Evolutionary conservation across 2,113 vertebrate genomes (phyloP).

Genomic region (Dromas ardeola): DNA sequence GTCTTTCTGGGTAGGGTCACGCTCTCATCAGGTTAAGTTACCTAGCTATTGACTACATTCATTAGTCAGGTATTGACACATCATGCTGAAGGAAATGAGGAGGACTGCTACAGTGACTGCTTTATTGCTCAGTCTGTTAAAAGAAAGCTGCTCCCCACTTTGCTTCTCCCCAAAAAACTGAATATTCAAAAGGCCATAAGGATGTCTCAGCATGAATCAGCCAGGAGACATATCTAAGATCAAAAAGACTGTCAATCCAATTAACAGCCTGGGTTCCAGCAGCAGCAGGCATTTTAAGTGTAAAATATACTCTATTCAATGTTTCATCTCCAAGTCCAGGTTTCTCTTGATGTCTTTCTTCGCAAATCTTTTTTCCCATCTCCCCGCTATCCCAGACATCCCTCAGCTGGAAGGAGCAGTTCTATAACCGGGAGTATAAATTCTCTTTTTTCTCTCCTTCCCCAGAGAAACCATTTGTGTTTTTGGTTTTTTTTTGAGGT

Average conservation of each 20-base stretch:
- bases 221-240: neutral
- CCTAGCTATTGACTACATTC: neutral
- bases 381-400: neutral
- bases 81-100: neutral
- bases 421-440: neutral
- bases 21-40: neutral
- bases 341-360: neutral
- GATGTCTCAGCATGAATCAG: slow-evolving; percentile 28
- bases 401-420: neutral
- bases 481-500: neutral
- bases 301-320: neutral
- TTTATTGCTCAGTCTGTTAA: neutral
- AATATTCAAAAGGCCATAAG: slow-evolving; percentile 27
- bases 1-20: neutral
- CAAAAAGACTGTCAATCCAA: neutral
- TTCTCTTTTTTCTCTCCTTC: neutral
- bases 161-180: neutral
- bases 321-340: neutral
- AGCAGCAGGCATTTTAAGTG: neutral
- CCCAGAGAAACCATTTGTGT: neutral
- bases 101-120: neutral
- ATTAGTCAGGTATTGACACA: neutral
- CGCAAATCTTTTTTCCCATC: neutral
- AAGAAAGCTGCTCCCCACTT: neutral
- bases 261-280: neutral